Percentiles rank a stretch among this genome's conserved stretches.
Conservation (phyloP, 1,140 invertebrate species). For the Caenorhabditis briggsae region DNA sequence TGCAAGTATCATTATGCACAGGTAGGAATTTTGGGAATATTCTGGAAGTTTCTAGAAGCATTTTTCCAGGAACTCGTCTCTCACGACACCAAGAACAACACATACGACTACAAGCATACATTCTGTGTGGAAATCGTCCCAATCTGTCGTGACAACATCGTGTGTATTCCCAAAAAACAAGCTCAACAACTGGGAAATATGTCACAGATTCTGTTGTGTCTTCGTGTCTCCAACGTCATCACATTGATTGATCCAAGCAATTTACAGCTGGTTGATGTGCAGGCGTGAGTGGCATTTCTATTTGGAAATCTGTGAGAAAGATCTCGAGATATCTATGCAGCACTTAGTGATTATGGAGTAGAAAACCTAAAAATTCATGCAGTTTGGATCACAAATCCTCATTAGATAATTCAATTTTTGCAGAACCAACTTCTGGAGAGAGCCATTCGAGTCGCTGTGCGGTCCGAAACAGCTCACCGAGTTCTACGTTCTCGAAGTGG, state of each 20-base stretch:
- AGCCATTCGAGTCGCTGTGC: slow-evolving; percentile 88
- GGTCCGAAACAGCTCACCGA: slow-evolving; percentile 91
- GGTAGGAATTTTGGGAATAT: slow-evolving; percentile 29
- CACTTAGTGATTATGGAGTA: not conserved
- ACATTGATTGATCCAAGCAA: slow-evolving; percentile 93
- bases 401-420: slow-evolving; percentile 82
- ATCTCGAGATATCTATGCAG: not conserved
- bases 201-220: slow-evolving; percentile 88
- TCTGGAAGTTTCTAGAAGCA: not conserved
- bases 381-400: slow-evolving; percentile 82
- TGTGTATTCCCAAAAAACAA: slow-evolving; percentile 90
- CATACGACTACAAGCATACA: slow-evolving; percentile 93
- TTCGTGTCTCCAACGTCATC: slow-evolving; percentile 89
- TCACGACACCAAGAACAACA: slow-evolving; percentile 95
- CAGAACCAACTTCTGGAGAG: slow-evolving; percentile 86
- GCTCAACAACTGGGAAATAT: slow-evolving; percentile 92
- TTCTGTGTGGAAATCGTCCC: slow-evolving; percentile 94
- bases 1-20: slow-evolving; percentile 78
- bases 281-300: slow-evolving; percentile 67
- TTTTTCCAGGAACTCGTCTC: slow-evolving; percentile 93
- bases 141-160: slow-evolving; percentile 90
- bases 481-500: slow-evolving; percentile 94
- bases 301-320: not conserved
- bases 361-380: slow-evolving; percentile 42
- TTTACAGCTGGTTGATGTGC: slow-evolving; percentile 85